phyloP scores from a whole-genome alignment of 2,797 vertebrate genomes.

The Poeciliopsis turneri region DNA sequence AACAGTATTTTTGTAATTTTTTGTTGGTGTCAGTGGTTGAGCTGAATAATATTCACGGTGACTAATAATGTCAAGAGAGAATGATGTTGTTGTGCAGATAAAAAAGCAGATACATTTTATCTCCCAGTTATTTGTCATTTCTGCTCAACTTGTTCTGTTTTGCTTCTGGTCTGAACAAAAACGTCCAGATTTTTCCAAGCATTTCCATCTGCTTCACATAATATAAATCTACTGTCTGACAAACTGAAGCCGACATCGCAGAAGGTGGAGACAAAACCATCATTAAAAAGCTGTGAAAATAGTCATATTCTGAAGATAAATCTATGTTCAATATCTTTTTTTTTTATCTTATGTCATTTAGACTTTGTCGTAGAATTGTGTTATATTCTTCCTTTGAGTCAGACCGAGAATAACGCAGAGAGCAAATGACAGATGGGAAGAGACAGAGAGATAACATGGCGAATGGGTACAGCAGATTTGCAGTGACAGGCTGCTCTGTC shows the following conservation, averaged over 20 bases:
- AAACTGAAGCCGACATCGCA: not conserved
- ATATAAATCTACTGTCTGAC: not conserved
- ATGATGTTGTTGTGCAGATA: not conserved
- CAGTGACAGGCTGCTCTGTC: conserved; percentile 66
- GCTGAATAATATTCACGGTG: conserved; percentile 26
- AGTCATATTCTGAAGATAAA: conserved; percentile 17
- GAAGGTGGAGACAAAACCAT: not conserved
- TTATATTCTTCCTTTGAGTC: conserved; percentile 14
- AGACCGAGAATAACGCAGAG: conserved; percentile 54
- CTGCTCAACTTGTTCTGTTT: not conserved
- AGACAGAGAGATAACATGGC: conserved; percentile 43
- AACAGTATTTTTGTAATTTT: conserved; percentile 12
- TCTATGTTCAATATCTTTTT: conserved; percentile 24
- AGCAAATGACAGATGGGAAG: conserved; percentile 73
- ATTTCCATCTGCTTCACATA: not conserved
- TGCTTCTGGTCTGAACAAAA: conserved; percentile 7
- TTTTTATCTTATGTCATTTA: conserved; percentile 44
- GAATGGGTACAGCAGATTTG: conserved; percentile 70
- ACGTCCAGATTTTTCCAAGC: conserved; percentile 22
- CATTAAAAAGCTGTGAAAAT: not conserved
- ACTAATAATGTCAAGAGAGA: conserved; percentile 24
- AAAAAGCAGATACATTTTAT: conserved; percentile 7
- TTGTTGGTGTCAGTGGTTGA: conserved; percentile 15
- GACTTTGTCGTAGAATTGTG: conserved; percentile 28
- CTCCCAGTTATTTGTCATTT: conserved; percentile 4